Base-by-base conservation (phyloP, 2,888 invertebrate genomes). In the Crossocerus cetratus region DNA sequence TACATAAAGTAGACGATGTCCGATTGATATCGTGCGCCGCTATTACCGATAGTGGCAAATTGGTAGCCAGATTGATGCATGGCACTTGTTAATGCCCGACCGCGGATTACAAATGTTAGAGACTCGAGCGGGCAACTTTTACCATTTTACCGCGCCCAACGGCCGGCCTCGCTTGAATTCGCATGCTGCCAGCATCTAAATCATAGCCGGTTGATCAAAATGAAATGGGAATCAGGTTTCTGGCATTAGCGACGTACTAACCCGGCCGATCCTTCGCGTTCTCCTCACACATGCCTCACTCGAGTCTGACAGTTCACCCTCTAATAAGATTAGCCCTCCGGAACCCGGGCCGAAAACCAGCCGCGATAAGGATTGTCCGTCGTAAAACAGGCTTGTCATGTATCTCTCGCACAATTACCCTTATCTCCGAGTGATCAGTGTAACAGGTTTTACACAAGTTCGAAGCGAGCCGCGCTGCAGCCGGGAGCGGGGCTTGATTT, bases 121-220 rank as follows among this genome's bases (percentile, higher is more conserved):
- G 8, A 32, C 8, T 32, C 32, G 49, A n/a, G 13, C 49, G 14
- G 49, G 53, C 1, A 60, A 67, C 32, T 72, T 58, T 65, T 71
- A 22, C 21, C 16, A 20, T 44, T 20, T 5, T 0, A 49, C 16
- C 32, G 22, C 13, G n/a, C 18, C 57, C 4, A 20, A 21, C 42
- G 53, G 43, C 14, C 5, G 3, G 58, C 71, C 74, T 44, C 66
- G 59, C 74, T 71, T 66, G 69, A 60, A 63, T 63, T 83, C 59
- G 80, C 84, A 84, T 82, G 84, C 72, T 77, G 60, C 57, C n/a
- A 53, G 58, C 49, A 58, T 62, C 68, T 78, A 76, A 68, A 74
- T 81, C 82, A 78, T 60, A 21, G 8, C 4, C 2, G 14, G 49
- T 54, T 65, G 77, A 82, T 80, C 80, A 67, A n/a, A n/a, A 53